Evolutionary conservation across 2,113 vertebrate genomes (phyloP), one percentile per base, ranked within the genome.

Genomic region (Amphiprion percula): DNA sequence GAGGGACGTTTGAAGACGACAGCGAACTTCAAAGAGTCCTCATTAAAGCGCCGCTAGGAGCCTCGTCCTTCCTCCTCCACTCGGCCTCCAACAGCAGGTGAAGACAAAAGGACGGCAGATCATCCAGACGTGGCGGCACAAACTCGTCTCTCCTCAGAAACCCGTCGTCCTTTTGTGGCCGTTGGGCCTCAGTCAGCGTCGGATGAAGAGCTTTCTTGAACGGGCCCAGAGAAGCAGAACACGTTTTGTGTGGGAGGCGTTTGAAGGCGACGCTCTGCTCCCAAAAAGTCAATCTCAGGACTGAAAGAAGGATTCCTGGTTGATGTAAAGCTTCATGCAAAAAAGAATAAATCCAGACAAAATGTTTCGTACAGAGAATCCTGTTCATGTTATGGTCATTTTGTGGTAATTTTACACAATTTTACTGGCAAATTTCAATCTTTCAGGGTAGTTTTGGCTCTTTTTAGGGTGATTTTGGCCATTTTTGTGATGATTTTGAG

Each of bases 1-100:
- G 62, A 68, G 74, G 68, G 70, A 75, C 70, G 79, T 55, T 87
- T 89, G 74, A 86, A 82, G 76, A 79, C 87, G 85, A 82, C 77
- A 70, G 80, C 23, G 46, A 69, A 90, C 89, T 91, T 93, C 91
- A 94, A 91, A 92, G 85, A 65, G 78, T 78, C 71, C 88, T 89
- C 85, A 91, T 88, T 88, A 91, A 89, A 91, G 91, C 79, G 59
- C 73, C 62, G 80, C 83, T 81, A 65, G 75, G 84, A 92, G 85
- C 87, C 28, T 41, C 47, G 60, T 50, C 62, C 61, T 72, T 53
- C 49, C 71, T 53, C 73, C 68, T 72, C 52, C 77, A 70, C 77
- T 85, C 75, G 86, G 87, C 91, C 62, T 81, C 70, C 78, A 87
- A 80, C 77, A 84, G 78, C 79, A 88, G 84, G 77, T 83, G 68